Evolutionary conservation across 2,797 vertebrate species (phyloP), one percentile per base, ranked within the genome.

Genomic region (Enteromius treurensis): DNA sequence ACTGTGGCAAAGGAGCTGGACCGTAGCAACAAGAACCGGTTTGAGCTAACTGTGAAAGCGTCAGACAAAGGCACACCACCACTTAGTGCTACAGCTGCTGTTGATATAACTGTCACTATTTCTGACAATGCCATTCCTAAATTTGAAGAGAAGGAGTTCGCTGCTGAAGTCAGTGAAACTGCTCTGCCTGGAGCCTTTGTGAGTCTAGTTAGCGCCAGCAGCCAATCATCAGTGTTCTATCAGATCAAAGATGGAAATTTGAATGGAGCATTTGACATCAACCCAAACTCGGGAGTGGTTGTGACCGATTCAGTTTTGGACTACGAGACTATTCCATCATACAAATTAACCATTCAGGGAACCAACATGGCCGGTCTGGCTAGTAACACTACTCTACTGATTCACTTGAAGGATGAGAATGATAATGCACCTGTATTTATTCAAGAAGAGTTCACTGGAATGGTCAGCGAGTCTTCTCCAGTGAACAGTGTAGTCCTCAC

Each of bases 331-430:
- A 85, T 91, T 60, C 88, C 97, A 45, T 80, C 94, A 37, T 98
- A 98, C 86, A 93, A 87, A 53, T 91, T 99, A 32, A 95, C 90
- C 51, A 90, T 99, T 77, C 97, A 99, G 92, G 97, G 95, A 79
- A 98, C 96, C 47, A 99, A 99, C 90, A 99, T 99, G 98, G 98
- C 97, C 1, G 97, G 97, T 34, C 90, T 96, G 80, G 93, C 96
- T 34, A 94, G 95, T 76, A 99, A 99, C 9, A 68, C 95, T 7
- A 97, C 97, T 0, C 91, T 99, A 70, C 8, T 93, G 1, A 91
- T 99, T 79, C 98, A 98, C 77, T 90, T 99, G 1, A 97, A 90
- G 84, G 98, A 99, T 75, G 97, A 99, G 90, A 99, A 99, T 77
- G 98, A 99, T 92, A 99, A 99, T 13, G 70, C 90, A 5, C 98